phyloP scores from a whole-genome alignment of 2,888 invertebrate genomes.

The Lochmaea capreae region DNA sequence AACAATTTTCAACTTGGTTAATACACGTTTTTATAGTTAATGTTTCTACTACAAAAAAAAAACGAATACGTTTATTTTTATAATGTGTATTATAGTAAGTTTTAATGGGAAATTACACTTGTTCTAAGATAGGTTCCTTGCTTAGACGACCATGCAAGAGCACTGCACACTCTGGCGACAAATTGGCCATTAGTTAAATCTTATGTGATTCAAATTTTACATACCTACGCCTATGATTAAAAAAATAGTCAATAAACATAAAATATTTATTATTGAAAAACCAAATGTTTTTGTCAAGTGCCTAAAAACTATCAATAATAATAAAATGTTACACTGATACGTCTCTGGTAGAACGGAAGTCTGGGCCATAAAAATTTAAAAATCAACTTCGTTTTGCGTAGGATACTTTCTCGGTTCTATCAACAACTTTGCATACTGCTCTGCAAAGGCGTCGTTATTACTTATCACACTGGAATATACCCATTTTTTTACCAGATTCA shows the following conservation, averaged over 20 bases:
- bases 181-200: too few species aligned
- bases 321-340: constrained; percentile 16
- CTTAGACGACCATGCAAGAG: too few species aligned
- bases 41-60: too few species aligned
- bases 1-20: too few species aligned
- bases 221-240: too few species aligned
- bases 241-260: neutral
- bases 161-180: too few species aligned
- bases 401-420: constrained; percentile 50
- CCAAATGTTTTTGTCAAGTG: neutral
- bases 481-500: constrained; percentile 22
- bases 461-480: constrained; percentile 23
- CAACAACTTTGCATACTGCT: constrained; percentile 50
- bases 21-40: too few species aligned
- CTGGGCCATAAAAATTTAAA: constrained; percentile 58
- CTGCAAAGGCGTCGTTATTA: constrained; percentile 41
- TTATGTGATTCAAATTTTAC: too few species aligned
- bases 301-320: neutral
- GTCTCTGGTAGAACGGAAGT: constrained; percentile 54
- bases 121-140: too few species aligned
- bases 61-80: too few species aligned
- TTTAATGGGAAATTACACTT: too few species aligned
- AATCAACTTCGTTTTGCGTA: constrained; percentile 54
- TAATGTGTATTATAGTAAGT: too few species aligned
- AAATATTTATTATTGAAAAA: neutral